Conservation (phyloP, 53 echinoderm and acorn worm genomes). For the Luidia sarsii region DNA sequence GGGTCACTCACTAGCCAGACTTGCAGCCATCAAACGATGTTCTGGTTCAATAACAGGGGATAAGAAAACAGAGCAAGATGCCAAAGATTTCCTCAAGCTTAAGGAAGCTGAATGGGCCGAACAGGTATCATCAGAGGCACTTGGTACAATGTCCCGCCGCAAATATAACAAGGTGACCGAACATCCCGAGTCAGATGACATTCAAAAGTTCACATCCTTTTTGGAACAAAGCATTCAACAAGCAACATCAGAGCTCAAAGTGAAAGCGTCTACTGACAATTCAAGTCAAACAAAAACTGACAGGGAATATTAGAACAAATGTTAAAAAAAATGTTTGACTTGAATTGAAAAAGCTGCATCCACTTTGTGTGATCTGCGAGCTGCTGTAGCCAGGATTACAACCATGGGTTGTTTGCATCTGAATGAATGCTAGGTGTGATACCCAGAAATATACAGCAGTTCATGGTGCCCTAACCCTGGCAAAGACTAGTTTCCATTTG, state of each 20-base stretch:
- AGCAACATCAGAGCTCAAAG: neutral
- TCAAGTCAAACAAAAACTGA: too few species aligned
- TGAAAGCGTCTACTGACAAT: neutral
- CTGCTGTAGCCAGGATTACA: too few species aligned
- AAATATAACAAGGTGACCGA: slow-evolving; percentile 17
- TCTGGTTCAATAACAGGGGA: slow-evolving; percentile 5
- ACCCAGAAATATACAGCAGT: too few species aligned
- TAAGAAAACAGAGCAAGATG: slow-evolving; percentile 10
- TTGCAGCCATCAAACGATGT: slow-evolving; percentile 50
- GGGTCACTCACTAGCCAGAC: slow-evolving; percentile 19
- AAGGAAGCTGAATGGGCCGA: slow-evolving; percentile 54
- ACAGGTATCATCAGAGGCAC: slow-evolving; percentile 22
- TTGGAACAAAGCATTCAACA: neutral
- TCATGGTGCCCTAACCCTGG: too few species aligned
- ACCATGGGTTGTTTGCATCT: too few species aligned
- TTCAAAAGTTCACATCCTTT: slow-evolving; percentile 15
- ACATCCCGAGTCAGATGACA: slow-evolving; percentile 34
- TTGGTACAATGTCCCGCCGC: slow-evolving; percentile 13
- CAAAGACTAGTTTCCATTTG: too few species aligned
- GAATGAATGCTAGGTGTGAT: too few species aligned
- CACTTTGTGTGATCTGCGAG: too few species aligned
- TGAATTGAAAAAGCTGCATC: too few species aligned
- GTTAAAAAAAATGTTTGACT: too few species aligned
- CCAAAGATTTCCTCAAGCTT: slow-evolving; percentile 35
- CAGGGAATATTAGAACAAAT: too few species aligned